A percentile compares a stretch with the other conserved stretches of the same genome.
phyloP scores from a whole-genome alignment of 2,888 invertebrate species.

The Diplazon laetatorius region DNA sequence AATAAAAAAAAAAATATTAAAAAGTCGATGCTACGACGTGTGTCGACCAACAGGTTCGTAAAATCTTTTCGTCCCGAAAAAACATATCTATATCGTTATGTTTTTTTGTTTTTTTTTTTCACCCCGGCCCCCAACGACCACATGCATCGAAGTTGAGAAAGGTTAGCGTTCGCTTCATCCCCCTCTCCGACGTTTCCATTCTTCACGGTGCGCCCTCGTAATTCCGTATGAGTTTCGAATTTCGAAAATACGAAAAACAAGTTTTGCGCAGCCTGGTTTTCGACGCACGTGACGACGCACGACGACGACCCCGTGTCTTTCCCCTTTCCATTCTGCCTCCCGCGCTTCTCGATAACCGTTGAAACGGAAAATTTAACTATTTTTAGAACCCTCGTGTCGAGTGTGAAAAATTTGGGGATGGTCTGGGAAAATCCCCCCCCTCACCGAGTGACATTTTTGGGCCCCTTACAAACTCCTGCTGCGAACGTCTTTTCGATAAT shows the following conservation, averaged over 20 bases:
- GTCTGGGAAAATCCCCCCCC: background rate
- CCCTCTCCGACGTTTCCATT: background rate
- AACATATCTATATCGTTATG: too few relatives aligned
- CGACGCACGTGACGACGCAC: background rate
- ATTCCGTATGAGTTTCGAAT: slow-evolving; percentile 20
- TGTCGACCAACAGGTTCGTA: too few relatives aligned
- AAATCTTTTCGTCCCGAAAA: too few relatives aligned
- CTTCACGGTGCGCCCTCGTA: slow-evolving; percentile 13
- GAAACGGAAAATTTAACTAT: slow-evolving; percentile 17
- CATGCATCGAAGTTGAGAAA: slow-evolving; percentile 36
- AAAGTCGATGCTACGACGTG: too few relatives aligned
- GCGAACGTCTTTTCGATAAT: background rate
- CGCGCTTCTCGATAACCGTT: background rate
- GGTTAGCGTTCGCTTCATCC: slow-evolving; percentile 27
- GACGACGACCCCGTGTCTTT: too few relatives aligned
- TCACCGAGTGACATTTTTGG: slow-evolving; percentile 23
- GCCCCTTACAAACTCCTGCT: slow-evolving; percentile 3
- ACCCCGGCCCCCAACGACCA: too few relatives aligned
- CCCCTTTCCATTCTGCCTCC: too few relatives aligned
- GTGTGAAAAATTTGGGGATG: background rate
- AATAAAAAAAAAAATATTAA: too few relatives aligned
- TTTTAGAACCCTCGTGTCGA: slow-evolving; percentile 21
- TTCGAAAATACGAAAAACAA: slow-evolving; percentile 39
- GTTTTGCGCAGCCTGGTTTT: background rate
- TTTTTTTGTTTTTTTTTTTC: background rate